These are phyloP conservation scores for Pomatostomus ruficeps DNA, from an alignment of 2,113 vertebrate species.

Conservation along the genomic window DNA sequence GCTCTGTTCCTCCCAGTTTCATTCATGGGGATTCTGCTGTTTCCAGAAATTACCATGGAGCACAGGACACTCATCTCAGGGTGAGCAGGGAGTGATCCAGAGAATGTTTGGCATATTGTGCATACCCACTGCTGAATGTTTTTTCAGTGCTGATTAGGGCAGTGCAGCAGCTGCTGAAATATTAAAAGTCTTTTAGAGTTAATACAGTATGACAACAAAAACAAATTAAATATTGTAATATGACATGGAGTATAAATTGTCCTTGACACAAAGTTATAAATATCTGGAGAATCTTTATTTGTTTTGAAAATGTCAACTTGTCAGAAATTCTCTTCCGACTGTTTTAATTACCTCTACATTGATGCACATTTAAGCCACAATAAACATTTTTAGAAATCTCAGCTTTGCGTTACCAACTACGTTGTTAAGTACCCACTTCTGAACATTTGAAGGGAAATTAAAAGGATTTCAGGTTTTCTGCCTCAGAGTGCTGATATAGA, in stretches of 20 bases:
- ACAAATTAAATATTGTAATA: constrained; percentile 64
- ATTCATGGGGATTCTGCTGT: neutral
- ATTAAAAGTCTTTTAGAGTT: constrained; percentile 44
- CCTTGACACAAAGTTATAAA: constrained; percentile 52
- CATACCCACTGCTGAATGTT: neutral
- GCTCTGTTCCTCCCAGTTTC: neutral
- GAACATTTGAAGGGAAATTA: neutral
- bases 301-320: constrained; percentile 48
- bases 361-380: neutral
- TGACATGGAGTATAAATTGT: constrained; percentile 49
- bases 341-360: constrained; percentile 37
- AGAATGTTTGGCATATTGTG: neutral
- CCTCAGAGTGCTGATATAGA: neutral
- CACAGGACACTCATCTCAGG: neutral
- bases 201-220: constrained; percentile 59
- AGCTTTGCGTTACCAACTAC: neutral
- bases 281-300: constrained; percentile 53
- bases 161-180: constrained; percentile 38
- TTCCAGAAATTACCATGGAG: neutral
- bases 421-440: neutral
- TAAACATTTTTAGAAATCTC: neutral
- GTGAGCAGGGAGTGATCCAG: neutral
- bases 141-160: neutral
- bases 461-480: neutral
- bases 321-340: constrained; percentile 41